These are phyloP conservation scores for Coenonympha arcania DNA, from an alignment of 2,888 invertebrate genomes.

Conservation along the genomic window DNA sequence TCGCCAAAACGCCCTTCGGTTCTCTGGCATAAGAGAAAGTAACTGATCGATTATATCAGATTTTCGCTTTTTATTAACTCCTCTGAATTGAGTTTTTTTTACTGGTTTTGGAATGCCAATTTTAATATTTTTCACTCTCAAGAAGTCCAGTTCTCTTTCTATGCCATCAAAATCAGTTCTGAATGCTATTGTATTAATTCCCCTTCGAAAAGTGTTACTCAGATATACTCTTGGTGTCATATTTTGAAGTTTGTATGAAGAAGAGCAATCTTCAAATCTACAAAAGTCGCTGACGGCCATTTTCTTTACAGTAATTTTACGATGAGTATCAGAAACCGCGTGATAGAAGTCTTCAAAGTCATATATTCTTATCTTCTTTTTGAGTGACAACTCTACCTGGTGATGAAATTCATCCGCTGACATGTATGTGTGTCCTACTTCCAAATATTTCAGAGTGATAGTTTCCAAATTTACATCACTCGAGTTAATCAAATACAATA, in stretches of 20 bases:
- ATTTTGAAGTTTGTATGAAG: slow-evolving; percentile 28
- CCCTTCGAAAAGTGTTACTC: slow-evolving; percentile 18
- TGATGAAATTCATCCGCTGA: slow-evolving; percentile 39
- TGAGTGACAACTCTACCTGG: slow-evolving; percentile 33
- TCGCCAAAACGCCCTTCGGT: slow-evolving; percentile 19
- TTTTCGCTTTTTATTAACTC: slow-evolving; percentile 12
- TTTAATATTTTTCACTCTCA: slow-evolving; percentile 17
- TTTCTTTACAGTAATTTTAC: slow-evolving; percentile 24
- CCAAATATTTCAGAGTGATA: slow-evolving; percentile 21
- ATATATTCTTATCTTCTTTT: slow-evolving; percentile 25
- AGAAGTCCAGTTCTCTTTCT: slow-evolving; percentile 10
- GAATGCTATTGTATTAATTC: slow-evolving; percentile 9
- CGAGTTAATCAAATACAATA: slow-evolving; percentile 15
- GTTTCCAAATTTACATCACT: slow-evolving; percentile 19
- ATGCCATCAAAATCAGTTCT: slow-evolving; percentile 2
- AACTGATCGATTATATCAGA: slow-evolving; percentile 13
- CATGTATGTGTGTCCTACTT: slow-evolving; percentile 36
- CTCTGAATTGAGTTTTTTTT: slow-evolving; percentile 14
- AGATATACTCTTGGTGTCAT: slow-evolving; percentile 20
- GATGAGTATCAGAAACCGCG: slow-evolving; percentile 22
- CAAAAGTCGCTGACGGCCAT: slow-evolving; percentile 26
- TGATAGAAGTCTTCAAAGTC: slow-evolving; percentile 18
- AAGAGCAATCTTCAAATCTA: slow-evolving; percentile 29
- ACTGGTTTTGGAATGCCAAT: slow-evolving; percentile 11
- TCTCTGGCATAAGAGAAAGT: slow-evolving; percentile 18